These are phyloP conservation scores for Bufotes viridis DNA, from an alignment of 2,797 vertebrate genomes.

Conservation along the genomic window DNA sequence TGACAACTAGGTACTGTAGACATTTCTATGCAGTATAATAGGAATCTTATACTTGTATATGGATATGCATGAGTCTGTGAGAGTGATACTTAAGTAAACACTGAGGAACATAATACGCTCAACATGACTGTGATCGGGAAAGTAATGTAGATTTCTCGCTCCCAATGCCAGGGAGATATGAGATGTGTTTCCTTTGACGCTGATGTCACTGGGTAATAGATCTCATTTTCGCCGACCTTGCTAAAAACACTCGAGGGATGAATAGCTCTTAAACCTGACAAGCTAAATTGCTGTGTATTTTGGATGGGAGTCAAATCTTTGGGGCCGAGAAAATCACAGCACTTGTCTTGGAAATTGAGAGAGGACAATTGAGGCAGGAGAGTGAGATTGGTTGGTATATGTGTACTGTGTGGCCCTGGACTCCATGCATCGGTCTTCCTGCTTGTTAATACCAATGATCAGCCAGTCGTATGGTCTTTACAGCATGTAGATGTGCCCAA, in stretches of 20 bases:
- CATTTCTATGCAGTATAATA: neutral
- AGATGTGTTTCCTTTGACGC: slow-evolving; percentile 14
- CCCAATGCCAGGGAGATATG: neutral
- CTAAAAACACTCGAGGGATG: slow-evolving; percentile 51
- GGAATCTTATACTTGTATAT: neutral
- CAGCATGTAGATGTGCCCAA: neutral
- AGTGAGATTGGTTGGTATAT: neutral
- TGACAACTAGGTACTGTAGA: neutral
- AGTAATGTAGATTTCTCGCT: neutral
- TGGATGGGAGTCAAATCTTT: slow-evolving; percentile 39
- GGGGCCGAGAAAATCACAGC: neutral
- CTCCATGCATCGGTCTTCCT: neutral
- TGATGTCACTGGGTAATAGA: slow-evolving; percentile 48
- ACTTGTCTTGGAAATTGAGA: neutral
- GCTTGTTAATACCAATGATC: neutral
- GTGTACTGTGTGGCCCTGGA: neutral
- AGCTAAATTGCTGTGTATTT: slow-evolving; percentile 43
- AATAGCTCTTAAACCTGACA: slow-evolving; percentile 48
- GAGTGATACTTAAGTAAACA: neutral
- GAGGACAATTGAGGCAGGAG: neutral
- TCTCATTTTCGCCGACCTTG: slow-evolving; percentile 44
- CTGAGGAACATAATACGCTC: neutral
- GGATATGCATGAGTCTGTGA: neutral
- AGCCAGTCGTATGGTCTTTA: neutral
- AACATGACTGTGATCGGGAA: neutral